Evolutionary conservation across 2,888 invertebrate species (phyloP).

Genomic region (Ariolimax columbianus): DNA sequence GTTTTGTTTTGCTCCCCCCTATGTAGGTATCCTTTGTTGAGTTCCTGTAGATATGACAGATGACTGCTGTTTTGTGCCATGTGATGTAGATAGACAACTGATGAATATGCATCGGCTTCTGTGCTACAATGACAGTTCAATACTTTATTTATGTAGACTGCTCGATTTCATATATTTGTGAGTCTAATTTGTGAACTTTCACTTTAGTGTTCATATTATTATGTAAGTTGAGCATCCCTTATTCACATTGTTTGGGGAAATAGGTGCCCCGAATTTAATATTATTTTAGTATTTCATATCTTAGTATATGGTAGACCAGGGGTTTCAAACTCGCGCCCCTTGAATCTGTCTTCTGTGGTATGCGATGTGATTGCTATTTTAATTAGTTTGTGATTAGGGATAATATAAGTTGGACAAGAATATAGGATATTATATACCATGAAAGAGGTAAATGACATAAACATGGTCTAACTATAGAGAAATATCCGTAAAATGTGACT

Average conservation of each 20-base stretch:
- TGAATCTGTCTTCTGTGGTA: no score
- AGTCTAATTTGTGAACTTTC: not conserved
- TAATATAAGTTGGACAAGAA: no score
- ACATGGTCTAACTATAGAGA: no score
- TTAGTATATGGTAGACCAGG: no score
- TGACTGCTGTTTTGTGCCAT: conserved; percentile 3
- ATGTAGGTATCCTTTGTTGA: not conserved
- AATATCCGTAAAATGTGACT: no score
- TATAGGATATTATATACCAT: no score
- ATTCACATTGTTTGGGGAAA: not conserved
- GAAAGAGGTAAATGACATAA: no score
- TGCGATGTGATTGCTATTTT: no score
- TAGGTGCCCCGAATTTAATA: no score
- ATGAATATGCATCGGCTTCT: not conserved
- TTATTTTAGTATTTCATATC: no score
- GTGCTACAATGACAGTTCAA: not conserved
- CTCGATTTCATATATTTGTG: not conserved
- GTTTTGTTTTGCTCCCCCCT: not conserved
- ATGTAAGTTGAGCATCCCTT: not conserved
- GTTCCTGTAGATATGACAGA: not conserved
- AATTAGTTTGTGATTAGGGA: no score
- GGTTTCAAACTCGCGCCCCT: no score
- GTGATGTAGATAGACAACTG: not conserved
- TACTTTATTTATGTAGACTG: not conserved
- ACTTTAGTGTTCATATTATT: not conserved